A percentile compares a stretch with the other conserved stretches of the same genome.
Conservation (phyloP, 2,797 vertebrate species). For the Eulemur mongoz region DNA sequence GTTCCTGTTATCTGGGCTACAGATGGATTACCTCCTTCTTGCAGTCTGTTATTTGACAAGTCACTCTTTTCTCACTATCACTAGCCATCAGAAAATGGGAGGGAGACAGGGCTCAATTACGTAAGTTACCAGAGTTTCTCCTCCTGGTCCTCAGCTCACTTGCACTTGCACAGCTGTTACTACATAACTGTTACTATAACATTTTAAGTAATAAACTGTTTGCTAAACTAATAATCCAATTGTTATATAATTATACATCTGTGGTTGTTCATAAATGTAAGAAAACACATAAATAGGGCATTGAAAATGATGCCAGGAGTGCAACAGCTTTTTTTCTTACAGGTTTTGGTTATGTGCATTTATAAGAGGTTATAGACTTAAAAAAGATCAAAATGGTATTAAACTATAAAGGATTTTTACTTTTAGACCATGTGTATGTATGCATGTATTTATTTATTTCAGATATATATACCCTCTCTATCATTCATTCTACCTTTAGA, state of each 20-base stretch:
- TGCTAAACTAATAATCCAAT: background rate
- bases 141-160: constrained; percentile 14
- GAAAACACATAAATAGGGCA: background rate
- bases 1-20: background rate
- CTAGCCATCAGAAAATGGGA: background rate
- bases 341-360: background rate
- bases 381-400: background rate
- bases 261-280: constrained; percentile 20
- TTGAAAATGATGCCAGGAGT: background rate
- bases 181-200: background rate
- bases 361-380: background rate
- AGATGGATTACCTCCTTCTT: background rate
- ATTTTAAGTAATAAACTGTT: constrained; percentile 60
- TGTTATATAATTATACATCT: background rate
- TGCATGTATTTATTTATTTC: background rate
- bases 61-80: background rate
- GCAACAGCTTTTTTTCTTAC: background rate
- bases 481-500: background rate
- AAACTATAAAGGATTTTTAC: background rate
- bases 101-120: background rate
- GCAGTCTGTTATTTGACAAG: background rate
- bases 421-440: accelerated
- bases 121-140: background rate
- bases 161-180: background rate
- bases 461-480: background rate